phyloP scores from a whole-genome alignment of 2,888 invertebrate species.

The Orthosia gothica region DNA sequence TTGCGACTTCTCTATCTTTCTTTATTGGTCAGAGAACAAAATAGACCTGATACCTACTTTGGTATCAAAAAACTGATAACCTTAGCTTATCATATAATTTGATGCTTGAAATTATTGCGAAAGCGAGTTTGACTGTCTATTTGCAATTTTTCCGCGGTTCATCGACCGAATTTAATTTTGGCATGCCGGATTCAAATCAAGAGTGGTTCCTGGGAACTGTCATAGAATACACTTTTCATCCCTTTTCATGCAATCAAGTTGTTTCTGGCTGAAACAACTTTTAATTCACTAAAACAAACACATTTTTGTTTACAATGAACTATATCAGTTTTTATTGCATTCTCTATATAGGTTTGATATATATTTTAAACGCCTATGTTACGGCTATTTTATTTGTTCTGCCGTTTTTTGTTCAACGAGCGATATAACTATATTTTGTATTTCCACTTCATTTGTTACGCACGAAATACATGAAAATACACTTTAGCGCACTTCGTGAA shows the following conservation, averaged over 20 bases:
- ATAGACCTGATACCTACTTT: not conserved
- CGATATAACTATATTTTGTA: conserved; percentile 54
- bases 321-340: conserved; percentile 9
- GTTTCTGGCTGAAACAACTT: no score
- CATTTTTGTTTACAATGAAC: conserved; percentile 14
- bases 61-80: no score
- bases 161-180: not conserved
- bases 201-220: not conserved
- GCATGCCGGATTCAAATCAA: not conserved
- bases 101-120: not conserved
- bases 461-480: conserved; percentile 63
- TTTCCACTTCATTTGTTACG: conserved; percentile 56
- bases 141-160: not conserved
- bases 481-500: conserved; percentile 49
- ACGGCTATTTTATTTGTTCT: conserved; percentile 40
- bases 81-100: not conserved
- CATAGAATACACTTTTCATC: not conserved
- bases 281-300: conserved; percentile 10
- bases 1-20: no score
- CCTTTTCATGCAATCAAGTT: not conserved
- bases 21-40: no score
- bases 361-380: conserved; percentile 42
- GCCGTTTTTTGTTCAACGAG: conserved; percentile 46
- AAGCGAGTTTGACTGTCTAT: not conserved
- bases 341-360: conserved; percentile 7